Base-by-base conservation (phyloP, 2,888 invertebrate species). In the Pandemis corylana region DNA sequence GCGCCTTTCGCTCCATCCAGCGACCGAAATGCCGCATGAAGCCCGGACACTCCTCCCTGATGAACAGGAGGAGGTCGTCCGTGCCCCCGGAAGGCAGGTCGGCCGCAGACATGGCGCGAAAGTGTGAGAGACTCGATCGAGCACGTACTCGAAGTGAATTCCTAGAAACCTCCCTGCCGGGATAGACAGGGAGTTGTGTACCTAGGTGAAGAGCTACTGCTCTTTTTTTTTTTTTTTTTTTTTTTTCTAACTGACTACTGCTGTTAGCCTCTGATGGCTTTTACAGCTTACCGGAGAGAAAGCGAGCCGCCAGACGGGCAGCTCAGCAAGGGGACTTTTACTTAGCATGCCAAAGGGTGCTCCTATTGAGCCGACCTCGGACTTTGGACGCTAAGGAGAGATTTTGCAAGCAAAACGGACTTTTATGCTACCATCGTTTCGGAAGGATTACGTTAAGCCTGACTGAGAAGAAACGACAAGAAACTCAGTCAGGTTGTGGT, bases 351-450 rank as follows among this genome's bases (percentile, higher is more conserved):
- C 15, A 59, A 59, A 28, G 10, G 36, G n/a, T 42, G 41, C 62
- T 62, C 41, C 36, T 36, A 62, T 62, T 41, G 13, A 13, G 62
- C n/a, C n/a, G n/a, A n/a, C n/a, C n/a, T n/a, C n/a, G 62, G 62
- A 59, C 59, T 41, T 62, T 41, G 62, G 41, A 62, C 62, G 62
- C 62, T 41, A 62, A 62, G 62, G 13, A 7, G n/a, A 62, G 62
- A 36, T n/a, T n/a, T 28, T 10, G 41, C 62, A 62, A 59, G 7
- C 10, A 28, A 59, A 10, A n/a, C 56, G 20, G 20, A 15, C n/a
- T 10, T 59, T 51, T 5, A 28, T 59, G 28, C 59, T 59, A 59
- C n/a, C n/a, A 7, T 12, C 59, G 59, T 9, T 59, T 59, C 59
- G 59, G 28, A 59, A 59, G 5, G 28, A 59, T 5, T 59, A 59